Evolutionary conservation across 2,797 vertebrate species (phyloP), one percentile per base, ranked within the genome.

Genomic region (Neosilurus hyrtlii): DNA sequence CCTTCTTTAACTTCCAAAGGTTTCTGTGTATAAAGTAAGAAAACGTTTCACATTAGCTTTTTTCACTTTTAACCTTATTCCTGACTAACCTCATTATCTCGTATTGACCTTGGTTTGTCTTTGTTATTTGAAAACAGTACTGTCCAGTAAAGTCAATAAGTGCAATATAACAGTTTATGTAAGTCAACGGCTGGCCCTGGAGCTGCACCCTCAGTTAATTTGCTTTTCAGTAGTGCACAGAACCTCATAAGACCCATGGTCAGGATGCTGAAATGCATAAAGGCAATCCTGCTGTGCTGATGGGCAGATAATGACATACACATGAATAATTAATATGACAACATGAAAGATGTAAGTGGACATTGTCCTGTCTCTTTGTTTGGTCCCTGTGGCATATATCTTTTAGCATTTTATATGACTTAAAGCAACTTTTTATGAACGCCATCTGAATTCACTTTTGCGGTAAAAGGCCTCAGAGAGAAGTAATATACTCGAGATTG

Each of bases 391-490:
- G 65, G 51, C 51, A 26, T 84, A 80, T 74, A 82, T 86, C 85
- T 51, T 74, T 6, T 43, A 62, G 76, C 49, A 68, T 71, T 71
- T 61, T 84, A 59, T 70, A 63, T 81, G 51, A 65, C 71, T 56
- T 57, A 71, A 79, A 54, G 56, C 59, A 61, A 56, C 49, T 37
- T 54, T 51, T 72, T 66, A 66, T 26, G 71, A 61, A 15, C 62
- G 59, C 52, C 56, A 79, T 84, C n/a, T 82, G 70, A 84, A 79
- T 52, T 74, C 54, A 82, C 68, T 61, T 84, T 82, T 70, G 66
- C 20, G 59, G 79, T 78, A 79, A 81, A 54, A 73, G 79, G 52
- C n/a, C 82, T 66, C 9, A 26, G 52, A 81, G 65, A 73, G 22
- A 68, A 67, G 43, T 61, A 67, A 76, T 52, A 80, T 61, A 54